Percentiles rank a stretch among this genome's conserved stretches.
These are phyloP conservation scores for Diprion similis DNA, from an alignment of 1,140 invertebrate genomes.

Conservation along the genomic window DNA sequence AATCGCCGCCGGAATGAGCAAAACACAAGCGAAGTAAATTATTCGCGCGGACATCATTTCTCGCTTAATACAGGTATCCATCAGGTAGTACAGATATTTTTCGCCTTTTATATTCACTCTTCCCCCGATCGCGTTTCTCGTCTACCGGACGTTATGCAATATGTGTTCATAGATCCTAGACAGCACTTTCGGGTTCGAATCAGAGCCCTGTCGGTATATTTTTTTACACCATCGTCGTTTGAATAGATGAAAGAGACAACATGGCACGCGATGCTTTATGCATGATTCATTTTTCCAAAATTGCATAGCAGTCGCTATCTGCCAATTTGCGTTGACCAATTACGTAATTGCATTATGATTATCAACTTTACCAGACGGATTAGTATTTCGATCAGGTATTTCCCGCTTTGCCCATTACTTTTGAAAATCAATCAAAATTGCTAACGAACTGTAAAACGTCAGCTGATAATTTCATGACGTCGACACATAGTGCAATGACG, in stretches of 20 bases:
- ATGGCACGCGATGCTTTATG: neutral
- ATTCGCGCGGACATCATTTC: constrained; percentile 22
- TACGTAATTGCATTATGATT: neutral
- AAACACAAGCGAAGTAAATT: constrained; percentile 26
- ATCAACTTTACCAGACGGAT: neutral
- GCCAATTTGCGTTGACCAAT: neutral
- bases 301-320: neutral
- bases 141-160: constrained; percentile 34
- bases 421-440: neutral
- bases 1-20: constrained; percentile 23
- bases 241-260: neutral
- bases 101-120: constrained; percentile 32
- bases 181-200: too few relatives aligned
- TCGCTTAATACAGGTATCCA: neutral
- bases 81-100: neutral
- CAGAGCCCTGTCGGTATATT: too few relatives aligned
- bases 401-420: neutral
- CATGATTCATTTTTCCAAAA: neutral
- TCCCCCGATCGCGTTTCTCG: neutral
- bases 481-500: neutral
- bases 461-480: neutral
- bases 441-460: neutral
- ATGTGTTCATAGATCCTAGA: neutral
- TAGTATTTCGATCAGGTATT: neutral
- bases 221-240: too few relatives aligned